Conservation (phyloP, 2,797 vertebrate genomes). For the Sebastes alutus region DNA sequence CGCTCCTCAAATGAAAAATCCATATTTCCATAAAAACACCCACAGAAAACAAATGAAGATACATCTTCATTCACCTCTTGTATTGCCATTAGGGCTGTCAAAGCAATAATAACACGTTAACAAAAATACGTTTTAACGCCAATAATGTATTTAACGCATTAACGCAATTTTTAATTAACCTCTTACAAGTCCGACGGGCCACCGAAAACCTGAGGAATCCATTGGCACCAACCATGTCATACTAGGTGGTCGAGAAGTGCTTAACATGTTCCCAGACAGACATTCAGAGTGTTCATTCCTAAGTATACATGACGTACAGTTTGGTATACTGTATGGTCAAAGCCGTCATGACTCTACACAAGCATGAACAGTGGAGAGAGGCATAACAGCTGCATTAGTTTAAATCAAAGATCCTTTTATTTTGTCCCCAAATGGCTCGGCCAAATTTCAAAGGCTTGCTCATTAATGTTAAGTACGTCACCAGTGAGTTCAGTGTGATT, state of each 20-base stretch:
- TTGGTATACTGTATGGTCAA: not conserved
- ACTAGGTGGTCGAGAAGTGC: not conserved
- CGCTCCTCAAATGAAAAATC: no score
- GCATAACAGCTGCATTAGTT: not conserved
- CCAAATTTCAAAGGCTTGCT: not conserved
- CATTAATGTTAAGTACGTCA: not conserved
- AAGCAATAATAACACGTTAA: no score
- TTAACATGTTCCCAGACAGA: not conserved
- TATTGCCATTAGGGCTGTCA: no score
- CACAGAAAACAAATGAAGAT: no score
- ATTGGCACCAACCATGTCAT: no score
- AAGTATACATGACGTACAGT: not conserved
- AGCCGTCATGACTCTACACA: not conserved
- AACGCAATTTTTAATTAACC: no score
- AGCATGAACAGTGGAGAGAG: not conserved
- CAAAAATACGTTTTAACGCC: no score
- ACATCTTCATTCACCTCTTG: no score
- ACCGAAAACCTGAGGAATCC: no score
- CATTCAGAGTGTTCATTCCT: not conserved
- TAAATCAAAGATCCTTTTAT: slow-evolving; percentile 3
- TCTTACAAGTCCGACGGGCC: no score
- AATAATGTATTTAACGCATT: no score
- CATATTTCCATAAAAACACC: no score
- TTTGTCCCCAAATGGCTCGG: not conserved
- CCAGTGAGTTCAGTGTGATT: not conserved